Evolutionary conservation across 2,888 invertebrate species (phyloP).

Genomic region (Idaea aversata): DNA sequence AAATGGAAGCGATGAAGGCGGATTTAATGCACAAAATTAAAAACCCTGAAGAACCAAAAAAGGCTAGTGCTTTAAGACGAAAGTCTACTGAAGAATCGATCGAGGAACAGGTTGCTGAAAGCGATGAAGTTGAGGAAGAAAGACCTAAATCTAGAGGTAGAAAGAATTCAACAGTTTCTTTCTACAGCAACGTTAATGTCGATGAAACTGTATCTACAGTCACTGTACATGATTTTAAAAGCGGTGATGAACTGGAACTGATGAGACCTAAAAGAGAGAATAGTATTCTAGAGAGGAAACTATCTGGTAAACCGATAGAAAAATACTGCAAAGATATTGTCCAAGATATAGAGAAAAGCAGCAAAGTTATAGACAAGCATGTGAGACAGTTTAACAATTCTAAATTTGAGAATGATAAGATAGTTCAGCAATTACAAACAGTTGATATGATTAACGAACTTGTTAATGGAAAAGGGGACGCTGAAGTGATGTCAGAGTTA

Average conservation of each 20-base stretch:
- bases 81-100: slow-evolving; percentile 62
- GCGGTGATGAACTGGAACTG: slow-evolving; percentile 36
- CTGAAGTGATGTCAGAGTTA: slow-evolving; percentile 54
- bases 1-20: slow-evolving; percentile 62
- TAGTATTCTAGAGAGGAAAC: slow-evolving; percentile 32
- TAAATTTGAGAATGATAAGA: slow-evolving; percentile 68
- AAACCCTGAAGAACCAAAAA: slow-evolving; percentile 46
- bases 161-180: slow-evolving; percentile 56
- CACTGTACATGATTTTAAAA: slow-evolving; percentile 39
- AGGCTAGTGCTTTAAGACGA: slow-evolving; percentile 51
- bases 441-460: slow-evolving; percentile 75
- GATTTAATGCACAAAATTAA: slow-evolving; percentile 69
- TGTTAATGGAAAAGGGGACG: slow-evolving; percentile 55
- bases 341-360: slow-evolving; percentile 68
- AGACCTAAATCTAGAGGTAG: slow-evolving; percentile 66
- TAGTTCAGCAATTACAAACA: slow-evolving; percentile 72
- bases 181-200: slow-evolving; percentile 43
- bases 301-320: slow-evolving; percentile 54
- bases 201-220: slow-evolving; percentile 45
- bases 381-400: slow-evolving; percentile 69
- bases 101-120: slow-evolving; percentile 55
- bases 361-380: slow-evolving; percentile 73
- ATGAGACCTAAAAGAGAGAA: slow-evolving; percentile 37
- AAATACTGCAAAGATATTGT: slow-evolving; percentile 72
- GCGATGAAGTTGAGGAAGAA: slow-evolving; percentile 38